Conservation (phyloP, 2,888 invertebrate genomes). For the Crepidodera aurea region DNA sequence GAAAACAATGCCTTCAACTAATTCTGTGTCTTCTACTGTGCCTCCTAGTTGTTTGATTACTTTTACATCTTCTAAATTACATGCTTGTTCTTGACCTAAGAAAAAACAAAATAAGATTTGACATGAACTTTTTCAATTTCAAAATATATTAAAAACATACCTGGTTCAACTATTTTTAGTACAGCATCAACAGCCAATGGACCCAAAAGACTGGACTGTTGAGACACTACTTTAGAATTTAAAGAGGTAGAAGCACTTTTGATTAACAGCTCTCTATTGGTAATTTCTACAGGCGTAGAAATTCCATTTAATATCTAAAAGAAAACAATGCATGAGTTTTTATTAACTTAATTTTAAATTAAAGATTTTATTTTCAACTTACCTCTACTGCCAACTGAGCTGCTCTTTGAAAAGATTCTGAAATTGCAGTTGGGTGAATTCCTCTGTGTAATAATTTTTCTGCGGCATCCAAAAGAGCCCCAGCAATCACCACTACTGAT, state of each 20-base stretch:
- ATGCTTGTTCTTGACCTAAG: slow-evolving; percentile 68
- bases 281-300: slow-evolving; percentile 85
- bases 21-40: slow-evolving; percentile 96
- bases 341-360: not conserved
- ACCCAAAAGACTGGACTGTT: slow-evolving; percentile 93
- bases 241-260: slow-evolving; percentile 97
- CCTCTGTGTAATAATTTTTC: slow-evolving; percentile 92
- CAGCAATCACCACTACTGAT: slow-evolving; percentile 97
- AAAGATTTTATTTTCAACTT: slow-evolving; percentile 29
- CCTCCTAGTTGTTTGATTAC: slow-evolving; percentile 97
- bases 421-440: slow-evolving; percentile 97
- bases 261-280: slow-evolving; percentile 85
- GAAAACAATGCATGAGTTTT: not conserved
- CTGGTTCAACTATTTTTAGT: slow-evolving; percentile 79
- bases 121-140: too few species aligned
- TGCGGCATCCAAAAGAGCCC: slow-evolving; percentile 93
- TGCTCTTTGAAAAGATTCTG: slow-evolving; percentile 94
- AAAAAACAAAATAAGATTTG: too few species aligned
- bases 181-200: slow-evolving; percentile 98
- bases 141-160: slow-evolving; percentile 44
- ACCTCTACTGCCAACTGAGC: slow-evolving; percentile 74
- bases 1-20: slow-evolving; percentile 95
- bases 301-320: slow-evolving; percentile 77
- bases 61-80: slow-evolving; percentile 95
- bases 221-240: slow-evolving; percentile 98